Conservation (phyloP, 2,888 invertebrate species). For the Artemia sinica region DNA sequence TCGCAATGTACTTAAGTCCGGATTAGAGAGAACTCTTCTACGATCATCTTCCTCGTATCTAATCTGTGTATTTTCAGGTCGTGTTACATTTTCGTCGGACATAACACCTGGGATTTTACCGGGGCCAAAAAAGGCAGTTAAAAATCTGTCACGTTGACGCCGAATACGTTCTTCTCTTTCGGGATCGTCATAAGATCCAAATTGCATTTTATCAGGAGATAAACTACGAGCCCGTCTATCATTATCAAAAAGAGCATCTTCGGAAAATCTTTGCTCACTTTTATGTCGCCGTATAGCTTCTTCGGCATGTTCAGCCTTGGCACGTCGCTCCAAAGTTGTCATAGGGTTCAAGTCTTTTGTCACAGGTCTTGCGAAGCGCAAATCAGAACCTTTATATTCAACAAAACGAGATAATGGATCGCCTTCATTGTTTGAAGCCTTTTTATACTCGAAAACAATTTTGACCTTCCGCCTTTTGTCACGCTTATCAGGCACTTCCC, state of each 20-base stretch:
- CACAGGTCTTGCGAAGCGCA: conserved; percentile 4
- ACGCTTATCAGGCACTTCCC: conserved; percentile 1
- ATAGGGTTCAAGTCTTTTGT: not conserved
- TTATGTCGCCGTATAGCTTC: not conserved
- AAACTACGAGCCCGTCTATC: not conserved
- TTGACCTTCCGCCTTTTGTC: conserved; percentile 10
- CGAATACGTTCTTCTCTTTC: conserved; percentile 22
- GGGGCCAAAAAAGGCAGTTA: conserved; percentile 20
- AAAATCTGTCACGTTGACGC: conserved; percentile 21
- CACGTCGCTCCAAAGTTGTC: not conserved
- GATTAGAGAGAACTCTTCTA: conserved; percentile 2
- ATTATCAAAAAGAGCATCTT: not conserved
- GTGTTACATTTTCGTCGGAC: not conserved
- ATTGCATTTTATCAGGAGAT: conserved; percentile 2
- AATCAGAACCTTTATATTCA: conserved; percentile 4
- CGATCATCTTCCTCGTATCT: not conserved
- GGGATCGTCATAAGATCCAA: conserved; percentile 16
- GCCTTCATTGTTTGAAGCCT: not conserved
- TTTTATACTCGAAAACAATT: conserved; percentile 10
- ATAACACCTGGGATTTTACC: conserved; percentile 8
- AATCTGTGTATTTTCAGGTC: not conserved
- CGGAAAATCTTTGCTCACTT: not conserved
- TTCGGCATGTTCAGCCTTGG: not conserved
- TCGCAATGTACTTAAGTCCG: not conserved
- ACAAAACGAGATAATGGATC: conserved; percentile 6